phyloP scores from a whole-genome alignment of 2,113 vertebrate species.

The Zonotrichia leucophrys region DNA sequence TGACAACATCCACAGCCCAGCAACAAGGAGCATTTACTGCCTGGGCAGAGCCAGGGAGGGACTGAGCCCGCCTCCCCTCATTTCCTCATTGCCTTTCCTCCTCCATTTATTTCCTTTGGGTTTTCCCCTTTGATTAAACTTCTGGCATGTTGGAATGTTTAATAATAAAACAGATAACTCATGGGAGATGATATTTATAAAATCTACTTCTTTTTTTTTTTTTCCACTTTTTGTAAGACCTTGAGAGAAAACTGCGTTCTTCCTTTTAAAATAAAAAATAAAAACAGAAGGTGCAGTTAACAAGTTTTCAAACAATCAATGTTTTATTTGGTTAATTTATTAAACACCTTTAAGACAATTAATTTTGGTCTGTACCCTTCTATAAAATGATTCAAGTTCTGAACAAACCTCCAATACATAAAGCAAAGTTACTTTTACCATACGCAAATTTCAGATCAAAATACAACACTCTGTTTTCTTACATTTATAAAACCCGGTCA shows the following conservation, averaged over 20 bases:
- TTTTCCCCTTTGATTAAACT: constrained; percentile 60
- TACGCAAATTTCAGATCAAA: constrained; percentile 82
- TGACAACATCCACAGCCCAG: accelerated
- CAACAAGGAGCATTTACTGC: not conserved
- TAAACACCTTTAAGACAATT: constrained; percentile 77
- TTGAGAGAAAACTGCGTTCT: not conserved
- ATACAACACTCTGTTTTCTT: constrained; percentile 80
- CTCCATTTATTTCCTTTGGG: constrained; percentile 50
- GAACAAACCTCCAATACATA: constrained; percentile 78
- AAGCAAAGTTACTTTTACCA: constrained; percentile 79
- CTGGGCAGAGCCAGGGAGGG: not conserved
- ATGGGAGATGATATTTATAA: constrained; percentile 57
- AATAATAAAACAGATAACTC: constrained; percentile 53
- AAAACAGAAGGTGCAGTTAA: not conserved
- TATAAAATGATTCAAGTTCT: constrained; percentile 84
- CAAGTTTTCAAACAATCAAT: constrained; percentile 70
- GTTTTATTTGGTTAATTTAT: constrained; percentile 79
- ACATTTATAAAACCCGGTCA: constrained; percentile 80
- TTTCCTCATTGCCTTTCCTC: constrained; percentile 32
- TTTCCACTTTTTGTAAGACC: not conserved
- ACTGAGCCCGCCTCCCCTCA: not conserved
- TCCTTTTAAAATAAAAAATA: not conserved
- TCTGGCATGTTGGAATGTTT: constrained; percentile 36
- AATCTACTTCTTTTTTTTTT: not conserved
- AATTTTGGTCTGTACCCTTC: constrained; percentile 78